These are phyloP conservation scores for Drepanosiphum platanoidis DNA, from an alignment of 2,888 invertebrate species.

Conservation along the genomic window DNA sequence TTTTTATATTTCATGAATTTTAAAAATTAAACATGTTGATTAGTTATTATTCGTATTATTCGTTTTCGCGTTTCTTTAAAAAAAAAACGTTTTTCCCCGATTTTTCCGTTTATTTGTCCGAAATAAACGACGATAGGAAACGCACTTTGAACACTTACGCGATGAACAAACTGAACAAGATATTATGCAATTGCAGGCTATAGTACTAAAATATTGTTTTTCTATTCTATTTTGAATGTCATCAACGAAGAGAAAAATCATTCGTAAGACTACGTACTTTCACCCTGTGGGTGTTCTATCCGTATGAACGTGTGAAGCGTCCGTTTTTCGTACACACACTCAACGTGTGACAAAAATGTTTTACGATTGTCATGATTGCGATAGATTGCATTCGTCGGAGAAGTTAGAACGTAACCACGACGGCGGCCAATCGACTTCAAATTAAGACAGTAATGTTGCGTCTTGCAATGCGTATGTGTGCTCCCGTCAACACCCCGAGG, in stretches of 20 bases:
- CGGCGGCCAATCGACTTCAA: neutral
- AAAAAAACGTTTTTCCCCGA: no score
- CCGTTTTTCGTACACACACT: neutral
- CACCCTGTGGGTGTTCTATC: constrained; percentile 42
- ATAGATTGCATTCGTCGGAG: neutral
- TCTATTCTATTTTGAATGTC: neutral
- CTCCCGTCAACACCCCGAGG: neutral
- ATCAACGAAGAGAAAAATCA: constrained; percentile 24
- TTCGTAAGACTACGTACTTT: constrained; percentile 8
- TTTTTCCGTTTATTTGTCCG: no score
- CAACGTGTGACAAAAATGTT: constrained; percentile 10
- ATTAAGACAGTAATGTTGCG: neutral
- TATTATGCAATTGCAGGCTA: constrained; percentile 9
- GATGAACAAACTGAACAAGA: neutral
- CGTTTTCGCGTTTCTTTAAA: no score
- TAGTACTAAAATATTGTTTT: neutral
- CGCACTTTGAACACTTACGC: neutral
- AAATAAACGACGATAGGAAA: constrained; percentile 12
- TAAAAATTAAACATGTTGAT: no score
- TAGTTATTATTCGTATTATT: no score
- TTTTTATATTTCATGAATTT: no score
- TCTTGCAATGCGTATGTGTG: neutral
- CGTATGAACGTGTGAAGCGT: neutral
- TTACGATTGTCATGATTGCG: constrained; percentile 32
- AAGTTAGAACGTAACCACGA: neutral